Base-by-base conservation (phyloP, 2,888 invertebrate genomes). In the Nemurella pictetii region DNA sequence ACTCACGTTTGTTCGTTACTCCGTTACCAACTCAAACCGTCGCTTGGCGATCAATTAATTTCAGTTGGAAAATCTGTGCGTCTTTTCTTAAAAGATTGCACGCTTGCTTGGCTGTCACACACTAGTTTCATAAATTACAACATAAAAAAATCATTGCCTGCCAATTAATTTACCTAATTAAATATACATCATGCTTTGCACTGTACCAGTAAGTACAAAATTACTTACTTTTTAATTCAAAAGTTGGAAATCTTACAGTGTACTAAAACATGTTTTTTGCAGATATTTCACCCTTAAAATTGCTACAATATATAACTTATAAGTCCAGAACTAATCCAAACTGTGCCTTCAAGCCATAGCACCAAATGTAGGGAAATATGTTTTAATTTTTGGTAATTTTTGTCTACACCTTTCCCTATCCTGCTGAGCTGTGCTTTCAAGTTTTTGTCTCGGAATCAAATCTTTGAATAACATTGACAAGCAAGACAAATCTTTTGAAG, bases 71-170 rank as follows among this genome's bases (percentile, higher is more conserved):
- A n/a, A n/a, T 78, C 27, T 78, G 29, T 26, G 75, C 75, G 2
- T 28, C 29, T 75, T 75, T 27, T 75, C 55, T 20, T 12, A 55
- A 55, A 55, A 55, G 55, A 55, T 55, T 55, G 55, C 55, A 2
- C 55, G 20, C 55, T 3, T 32, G 3, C 27, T 29, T 78, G 15
- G 78, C 72, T 72, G 74, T 84, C 84, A 84, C 84, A 85, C 80
- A 81, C 55, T 75, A 55, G 27, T 75, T 83, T 82, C n/a, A 77
- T 83, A 85, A 81, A 81, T 85, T 80, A 85, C 80, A 29, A 32
- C 72, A 74, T 81, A 28, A 82, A 25, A 30, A 20, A 84, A 84
- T 35, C 78, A 84, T n/a, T 84, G 36, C 20, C 55, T 55, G 80
- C 55, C 28, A 80, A 73, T 72, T 80, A 36, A 80, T 55, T 36